A percentile compares a stretch with the other conserved stretches of the same genome.
Evolutionary conservation across 2,797 vertebrate species (phyloP).

Genomic region (Sciaenops ocellatus): DNA sequence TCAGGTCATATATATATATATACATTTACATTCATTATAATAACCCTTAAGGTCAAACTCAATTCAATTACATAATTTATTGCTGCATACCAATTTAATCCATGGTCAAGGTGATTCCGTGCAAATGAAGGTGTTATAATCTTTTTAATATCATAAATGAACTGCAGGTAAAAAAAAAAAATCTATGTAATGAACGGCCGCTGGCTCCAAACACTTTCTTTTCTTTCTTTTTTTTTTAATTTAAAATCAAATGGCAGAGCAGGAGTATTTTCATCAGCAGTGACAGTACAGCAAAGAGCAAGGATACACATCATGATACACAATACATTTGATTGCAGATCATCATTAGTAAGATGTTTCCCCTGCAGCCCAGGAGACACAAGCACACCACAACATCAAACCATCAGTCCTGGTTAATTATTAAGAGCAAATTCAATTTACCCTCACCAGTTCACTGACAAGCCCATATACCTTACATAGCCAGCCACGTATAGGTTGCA

Average conservation of each 20-base stretch:
- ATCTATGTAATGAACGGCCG: slow-evolving; percentile 16
- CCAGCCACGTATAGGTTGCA: slow-evolving; percentile 64
- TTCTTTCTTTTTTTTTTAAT: neutral
- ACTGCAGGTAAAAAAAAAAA: slow-evolving; percentile 3
- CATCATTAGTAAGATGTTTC: slow-evolving; percentile 45
- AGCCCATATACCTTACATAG: slow-evolving; percentile 57
- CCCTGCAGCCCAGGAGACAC: slow-evolving; percentile 45
- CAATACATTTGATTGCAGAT: slow-evolving; percentile 49
- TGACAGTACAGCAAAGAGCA: slow-evolving; percentile 12
- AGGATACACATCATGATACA: slow-evolving; percentile 32
- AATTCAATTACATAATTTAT: slow-evolving; percentile 63
- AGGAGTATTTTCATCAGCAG: slow-evolving; percentile 34
- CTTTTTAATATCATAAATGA: slow-evolving; percentile 19
- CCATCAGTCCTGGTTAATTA: slow-evolving; percentile 74
- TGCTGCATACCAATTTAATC: slow-evolving; percentile 28
- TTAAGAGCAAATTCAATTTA: slow-evolving; percentile 73
- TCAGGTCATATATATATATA: slow-evolving; percentile 50
- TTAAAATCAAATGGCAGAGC: neutral
- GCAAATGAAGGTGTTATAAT: slow-evolving; percentile 41
- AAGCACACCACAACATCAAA: slow-evolving; percentile 58
- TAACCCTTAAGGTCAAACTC: slow-evolving; percentile 61
- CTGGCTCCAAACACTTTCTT: neutral
- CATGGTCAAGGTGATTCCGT: slow-evolving; percentile 26
- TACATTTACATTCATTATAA: slow-evolving; percentile 69
- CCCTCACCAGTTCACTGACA: slow-evolving; percentile 54